Base-by-base conservation (phyloP, 2,113 vertebrate genomes). In the Eulemur macaco region DNA sequence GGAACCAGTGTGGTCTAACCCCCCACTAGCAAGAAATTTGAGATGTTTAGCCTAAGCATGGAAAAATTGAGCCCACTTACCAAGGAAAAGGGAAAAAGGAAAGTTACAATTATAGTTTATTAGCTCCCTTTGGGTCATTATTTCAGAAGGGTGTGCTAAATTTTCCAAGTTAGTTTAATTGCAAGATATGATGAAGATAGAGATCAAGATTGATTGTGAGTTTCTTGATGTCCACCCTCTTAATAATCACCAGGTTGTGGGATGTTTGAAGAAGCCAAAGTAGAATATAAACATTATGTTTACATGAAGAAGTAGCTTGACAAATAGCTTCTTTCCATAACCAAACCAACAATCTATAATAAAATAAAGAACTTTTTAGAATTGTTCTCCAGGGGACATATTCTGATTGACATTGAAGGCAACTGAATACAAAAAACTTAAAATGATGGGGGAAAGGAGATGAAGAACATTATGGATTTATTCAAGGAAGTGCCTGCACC, bases 11-110 rank as follows among this genome's bases (percentile, higher is more conserved):
- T 92, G 81, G 84, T 94, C 54, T 82, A 92, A 95, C 71, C 85
- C 90, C 76, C 81, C 5, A 76, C 91, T 89, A 84, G 86, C 78
- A 89, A 96, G 91, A 89, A 97, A 97, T 96, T 95, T 86, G 42
- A 95, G 52, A 91, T 94, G 78, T 80, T 95, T 94, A 92, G 73
- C 29, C 37, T 86, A 56, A 80, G 90, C 71, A 47, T 86, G 63
- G 86, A 94, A 97, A 97, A 95, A 88, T 4, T 78, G 34, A 92
- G 45, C 86, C 23, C 0, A 17, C 31, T 93, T 81, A 77, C 39
- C 42, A 93, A 60, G 39, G 52, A 69, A 94, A 81, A 11, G 52
- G 76, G 27, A n/a, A 81, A 96, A 91, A 78, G 81, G 81, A 96
- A 94, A 96, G 29, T 93, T 93, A 88, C 47, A 78, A 78, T 68